Evolutionary conservation across 2,888 invertebrate genomes (phyloP), one percentile per base, ranked within the genome.

Genomic region (Nymphalis urticae): DNA sequence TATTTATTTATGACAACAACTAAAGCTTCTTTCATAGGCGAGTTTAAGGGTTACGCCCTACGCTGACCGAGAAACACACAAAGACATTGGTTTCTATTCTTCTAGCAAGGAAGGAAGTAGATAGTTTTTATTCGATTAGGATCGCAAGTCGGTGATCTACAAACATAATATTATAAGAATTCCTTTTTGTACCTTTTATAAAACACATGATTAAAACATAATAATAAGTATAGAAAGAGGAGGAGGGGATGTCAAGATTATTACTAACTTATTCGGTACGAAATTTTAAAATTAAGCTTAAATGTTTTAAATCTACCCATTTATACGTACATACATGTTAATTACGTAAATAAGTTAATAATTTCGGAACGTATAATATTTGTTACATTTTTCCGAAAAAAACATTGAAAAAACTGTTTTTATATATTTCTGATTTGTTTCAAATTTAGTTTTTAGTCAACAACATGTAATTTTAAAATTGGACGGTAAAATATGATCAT

Each of bases 71-170:
- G 73, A 76, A 68, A 71, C 75, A 76, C 75, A 82, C 78, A 78
- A 84, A 76, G 73, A 61, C 67, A 77, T 66, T 68, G 61, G 61
- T 48, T 64, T 60, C 69, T 63, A 74, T 58, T 58, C 19, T 58
- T 19, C 6, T 56, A 13, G 4, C 8, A 3, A 86, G 88, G 86
- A 86, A 87, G 87, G 88, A 88, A 87, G 84, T 82, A 82, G 83
- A 84, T 85, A 79, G 87, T 89, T 80, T 85, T 88, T 86, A 85
- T 85, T 87, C 84, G 82, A 86, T 88, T 87, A 87, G 78, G 75
- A 77, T 76, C 75, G 75, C 73, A 59, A 66, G 71, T 65, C 73
- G 77, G 75, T 72, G 59, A 48, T 54, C 32, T 77, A 81, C 81
- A 86, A 85, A 85, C 81, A 76, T 68, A 64, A 27, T 16, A 58